Evolutionary conservation across 2,888 invertebrate species (phyloP).

Genomic region (Lamellibrachia columna): DNA sequence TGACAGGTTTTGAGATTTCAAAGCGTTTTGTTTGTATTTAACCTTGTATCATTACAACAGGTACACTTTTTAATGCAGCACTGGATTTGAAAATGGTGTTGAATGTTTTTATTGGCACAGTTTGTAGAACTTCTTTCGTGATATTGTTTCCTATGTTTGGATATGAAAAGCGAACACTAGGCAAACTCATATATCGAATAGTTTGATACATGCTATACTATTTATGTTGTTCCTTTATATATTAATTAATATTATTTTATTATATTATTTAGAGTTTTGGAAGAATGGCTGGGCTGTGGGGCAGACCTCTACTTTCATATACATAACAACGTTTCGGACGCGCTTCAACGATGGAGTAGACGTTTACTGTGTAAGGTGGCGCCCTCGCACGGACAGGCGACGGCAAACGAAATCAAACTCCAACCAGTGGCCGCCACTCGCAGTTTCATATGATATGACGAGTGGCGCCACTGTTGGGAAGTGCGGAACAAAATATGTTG

Average conservation of each 20-base stretch:
- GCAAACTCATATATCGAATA: neutral
- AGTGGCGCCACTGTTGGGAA: no score
- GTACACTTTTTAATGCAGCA: neutral
- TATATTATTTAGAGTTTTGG: no score
- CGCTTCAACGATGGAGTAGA: no score
- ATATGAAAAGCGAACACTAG: neutral
- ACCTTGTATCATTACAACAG: neutral
- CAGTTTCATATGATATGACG: no score
- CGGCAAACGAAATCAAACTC: no score
- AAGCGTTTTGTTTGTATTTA: neutral
- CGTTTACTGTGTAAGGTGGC: neutral
- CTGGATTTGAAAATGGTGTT: neutral
- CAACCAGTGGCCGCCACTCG: no score
- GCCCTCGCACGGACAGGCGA: neutral
- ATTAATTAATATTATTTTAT: no score
- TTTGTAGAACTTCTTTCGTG: neutral
- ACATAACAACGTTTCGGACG: no score
- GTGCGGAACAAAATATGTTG: no score
- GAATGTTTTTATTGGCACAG: neutral
- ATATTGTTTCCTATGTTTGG: neutral
- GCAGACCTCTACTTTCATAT: no score
- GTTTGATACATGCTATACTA: neutral
- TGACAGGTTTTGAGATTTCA: neutral
- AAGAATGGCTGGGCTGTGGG: no score
- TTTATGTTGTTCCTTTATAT: neutral